Percentiles rank a stretch among this genome's conserved stretches.
Conservation (phyloP, 1,140 invertebrate genomes). For the Cataglyphis hispanica region DNA sequence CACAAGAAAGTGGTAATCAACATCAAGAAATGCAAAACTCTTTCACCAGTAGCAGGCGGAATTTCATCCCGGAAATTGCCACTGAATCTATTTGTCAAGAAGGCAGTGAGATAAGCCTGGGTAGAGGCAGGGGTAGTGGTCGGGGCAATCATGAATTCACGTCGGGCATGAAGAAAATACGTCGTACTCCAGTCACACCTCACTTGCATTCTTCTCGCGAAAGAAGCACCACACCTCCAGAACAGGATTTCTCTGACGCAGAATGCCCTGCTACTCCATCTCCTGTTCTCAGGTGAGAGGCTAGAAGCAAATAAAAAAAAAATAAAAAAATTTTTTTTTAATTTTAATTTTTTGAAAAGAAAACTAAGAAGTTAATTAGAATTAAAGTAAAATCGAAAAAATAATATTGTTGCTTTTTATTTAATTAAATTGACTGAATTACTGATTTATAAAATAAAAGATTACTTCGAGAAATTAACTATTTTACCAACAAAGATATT, state of each 20-base stretch:
- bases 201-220: constrained; percentile 20
- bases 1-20: not conserved
- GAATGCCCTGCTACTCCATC: constrained; percentile 2
- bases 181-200: not conserved
- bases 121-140: constrained; percentile 57
- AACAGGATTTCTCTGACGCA: constrained; percentile 42
- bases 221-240: constrained; percentile 5
- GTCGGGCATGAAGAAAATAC: constrained; percentile 38
- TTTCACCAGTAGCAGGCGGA: not conserved
- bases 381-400: not conserved
- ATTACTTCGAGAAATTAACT: not conserved
- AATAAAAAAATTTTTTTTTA: not conserved
- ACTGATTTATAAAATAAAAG: not conserved
- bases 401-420: not conserved
- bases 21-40: constrained; percentile 17
- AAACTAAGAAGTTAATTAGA: not conserved
- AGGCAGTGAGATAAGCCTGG: constrained; percentile 4
- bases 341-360: not conserved
- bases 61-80: constrained; percentile 50
- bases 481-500: not conserved
- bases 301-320: not conserved
- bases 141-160: not conserved
- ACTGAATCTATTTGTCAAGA: constrained; percentile 64
- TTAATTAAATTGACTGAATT: not conserved
- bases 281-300: constrained; percentile 10